phyloP scores from a whole-genome alignment of 2,113 vertebrate species.

The Gopherus flavomarginatus region DNA sequence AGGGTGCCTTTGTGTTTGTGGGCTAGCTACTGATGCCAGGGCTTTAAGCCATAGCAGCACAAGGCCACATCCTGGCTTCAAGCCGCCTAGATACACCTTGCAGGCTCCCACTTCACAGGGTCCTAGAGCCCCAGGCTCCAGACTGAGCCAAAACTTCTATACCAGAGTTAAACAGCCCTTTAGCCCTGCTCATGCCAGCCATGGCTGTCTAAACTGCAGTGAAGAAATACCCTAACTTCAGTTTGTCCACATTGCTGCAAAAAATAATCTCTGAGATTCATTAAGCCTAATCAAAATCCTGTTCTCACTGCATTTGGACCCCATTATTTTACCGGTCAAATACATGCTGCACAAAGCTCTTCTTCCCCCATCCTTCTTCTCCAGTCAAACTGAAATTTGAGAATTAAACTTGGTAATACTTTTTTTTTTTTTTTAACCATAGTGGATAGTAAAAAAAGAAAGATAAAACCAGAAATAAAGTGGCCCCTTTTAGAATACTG shows the following conservation, averaged over 20 bases:
- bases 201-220: neutral
- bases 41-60: too few species aligned
- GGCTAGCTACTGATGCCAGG: too few species aligned
- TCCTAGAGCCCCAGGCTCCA: neutral
- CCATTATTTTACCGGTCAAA: neutral
- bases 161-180: neutral
- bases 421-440: neutral
- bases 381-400: neutral
- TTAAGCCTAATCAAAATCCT: neutral
- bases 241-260: neutral
- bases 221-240: neutral
- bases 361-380: neutral
- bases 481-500: neutral
- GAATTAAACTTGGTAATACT: slow-evolving; percentile 22
- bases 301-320: neutral
- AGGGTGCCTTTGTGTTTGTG: too few species aligned
- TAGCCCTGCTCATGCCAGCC: neutral
- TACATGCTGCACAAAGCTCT: neutral
- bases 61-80: too few species aligned
- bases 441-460: neutral
- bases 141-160: neutral
- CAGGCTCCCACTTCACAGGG: too few species aligned
- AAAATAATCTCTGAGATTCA: neutral
- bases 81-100: too few species aligned
- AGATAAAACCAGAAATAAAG: slow-evolving; percentile 30